A percentile compares a stretch with the other conserved stretches of the same genome.
Evolutionary conservation across 2,888 invertebrate genomes (phyloP).

Genomic region (Leucophora obtusa): DNA sequence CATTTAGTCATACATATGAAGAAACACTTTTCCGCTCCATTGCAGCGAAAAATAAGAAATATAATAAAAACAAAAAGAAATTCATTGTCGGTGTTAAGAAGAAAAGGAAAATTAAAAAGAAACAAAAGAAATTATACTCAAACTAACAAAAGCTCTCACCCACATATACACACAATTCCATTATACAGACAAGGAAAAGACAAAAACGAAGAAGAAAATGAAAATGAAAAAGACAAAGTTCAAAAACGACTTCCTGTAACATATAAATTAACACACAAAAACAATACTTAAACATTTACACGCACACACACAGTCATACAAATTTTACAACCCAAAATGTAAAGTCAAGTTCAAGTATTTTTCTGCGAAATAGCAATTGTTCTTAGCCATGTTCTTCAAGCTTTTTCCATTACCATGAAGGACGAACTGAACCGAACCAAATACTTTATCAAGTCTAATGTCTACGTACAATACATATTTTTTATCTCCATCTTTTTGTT

Average conservation of each 20-base stretch:
- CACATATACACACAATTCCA: constrained; percentile 30
- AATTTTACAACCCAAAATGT: constrained; percentile 46
- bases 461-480: constrained; percentile 24
- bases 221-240: constrained; percentile 53
- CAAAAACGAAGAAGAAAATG: constrained; percentile 10
- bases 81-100: constrained; percentile 40
- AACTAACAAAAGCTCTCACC: constrained; percentile 30
- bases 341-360: constrained; percentile 60
- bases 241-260: constrained; percentile 54
- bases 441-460: constrained; percentile 43
- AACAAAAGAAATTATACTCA: constrained; percentile 27
- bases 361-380: constrained; percentile 40
- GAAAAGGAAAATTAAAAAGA: constrained; percentile 25
- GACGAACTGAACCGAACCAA: constrained; percentile 18
- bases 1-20: constrained; percentile 54
- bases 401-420: constrained; percentile 7
- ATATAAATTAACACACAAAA: constrained; percentile 28
- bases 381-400: constrained; percentile 29
- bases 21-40: constrained; percentile 61
- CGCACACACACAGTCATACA: background rate
- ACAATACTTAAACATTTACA: background rate
- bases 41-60: constrained; percentile 61
- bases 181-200: background rate
- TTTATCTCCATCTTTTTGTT: constrained; percentile 41
- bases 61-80: constrained; percentile 37